Conservation (phyloP, 2,888 invertebrate species). For the Gibbula magus region DNA sequence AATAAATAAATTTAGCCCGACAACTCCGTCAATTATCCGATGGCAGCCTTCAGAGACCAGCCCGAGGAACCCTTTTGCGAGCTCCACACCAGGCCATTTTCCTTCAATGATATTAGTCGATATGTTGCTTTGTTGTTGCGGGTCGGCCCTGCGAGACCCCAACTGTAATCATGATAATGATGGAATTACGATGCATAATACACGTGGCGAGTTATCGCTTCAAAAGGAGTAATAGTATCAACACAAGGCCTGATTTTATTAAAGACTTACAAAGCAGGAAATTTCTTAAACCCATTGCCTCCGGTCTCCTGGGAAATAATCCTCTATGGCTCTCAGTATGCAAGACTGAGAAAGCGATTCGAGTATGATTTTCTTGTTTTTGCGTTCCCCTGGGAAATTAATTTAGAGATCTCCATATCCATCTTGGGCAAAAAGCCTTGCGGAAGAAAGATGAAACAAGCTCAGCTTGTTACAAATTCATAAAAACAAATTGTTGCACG, state of each 20-base stretch:
- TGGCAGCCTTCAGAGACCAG: not conserved
- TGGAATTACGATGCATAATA: conserved; percentile 27
- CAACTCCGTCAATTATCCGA: conserved; percentile 23
- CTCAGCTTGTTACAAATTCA: conserved; percentile 14
- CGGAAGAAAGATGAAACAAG: conserved; percentile 11
- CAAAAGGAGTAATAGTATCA: conserved; percentile 20
- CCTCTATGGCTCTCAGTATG: not conserved
- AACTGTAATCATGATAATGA: conserved; percentile 26
- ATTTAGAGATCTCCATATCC: conserved; percentile 6
- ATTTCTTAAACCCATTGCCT: conserved; percentile 9
- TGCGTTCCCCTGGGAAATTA: conserved; percentile 15
- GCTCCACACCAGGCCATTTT: not conserved
- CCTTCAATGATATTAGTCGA: not conserved
- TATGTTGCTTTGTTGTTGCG: conserved; percentile 7
- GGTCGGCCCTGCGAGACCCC: not conserved
- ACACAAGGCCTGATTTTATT: conserved; percentile 24
- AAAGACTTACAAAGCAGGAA: conserved; percentile 19
- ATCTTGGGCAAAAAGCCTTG: no score
- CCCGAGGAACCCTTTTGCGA: not conserved
- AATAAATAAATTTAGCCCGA: conserved; percentile 28
- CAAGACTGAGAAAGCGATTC: not conserved
- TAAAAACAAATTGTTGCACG: conserved; percentile 12
- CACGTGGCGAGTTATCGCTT: conserved; percentile 8
- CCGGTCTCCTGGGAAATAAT: conserved; percentile 9
- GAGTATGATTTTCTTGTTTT: conserved; percentile 15